Conservation (phyloP, 2,888 invertebrate genomes). For the Phyllotreta cruciferae region DNA sequence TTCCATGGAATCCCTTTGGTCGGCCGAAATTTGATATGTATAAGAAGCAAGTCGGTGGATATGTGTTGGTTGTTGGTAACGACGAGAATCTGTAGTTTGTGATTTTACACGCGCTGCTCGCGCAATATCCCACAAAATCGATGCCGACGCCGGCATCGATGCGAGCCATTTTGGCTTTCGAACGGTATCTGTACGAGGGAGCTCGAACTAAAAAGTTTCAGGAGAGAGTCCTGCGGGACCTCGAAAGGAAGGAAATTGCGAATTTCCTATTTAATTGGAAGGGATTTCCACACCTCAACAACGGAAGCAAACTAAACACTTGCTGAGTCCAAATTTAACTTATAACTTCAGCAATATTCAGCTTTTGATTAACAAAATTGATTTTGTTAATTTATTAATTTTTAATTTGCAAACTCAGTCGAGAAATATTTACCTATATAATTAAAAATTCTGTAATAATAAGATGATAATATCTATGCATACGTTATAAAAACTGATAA, state of each 20-base stretch:
- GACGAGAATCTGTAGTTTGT: constrained; percentile 52
- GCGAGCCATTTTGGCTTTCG: constrained; percentile 13
- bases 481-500: too few species aligned
- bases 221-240: neutral
- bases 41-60: constrained; percentile 40
- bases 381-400: too few species aligned
- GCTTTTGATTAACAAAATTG: too few species aligned
- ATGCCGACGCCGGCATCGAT: constrained; percentile 51
- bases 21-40: constrained; percentile 33
- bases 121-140: constrained; percentile 55
- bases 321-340: too few species aligned
- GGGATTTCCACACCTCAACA: too few species aligned
- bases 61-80: constrained; percentile 50
- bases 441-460: too few species aligned
- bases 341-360: too few species aligned
- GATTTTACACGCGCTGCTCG: constrained; percentile 55
- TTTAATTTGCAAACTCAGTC: too few species aligned
- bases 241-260: neutral
- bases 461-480: too few species aligned
- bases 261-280: neutral
- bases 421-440: too few species aligned
- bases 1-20: constrained; percentile 7
- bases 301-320: too few species aligned
- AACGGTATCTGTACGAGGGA: constrained; percentile 39
- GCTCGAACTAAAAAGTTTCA: constrained; percentile 32